A percentile compares a stretch with the other conserved stretches of the same genome.
phyloP scores from a whole-genome alignment of 2,113 vertebrate species.

The Tragelaphus buxtoni region DNA sequence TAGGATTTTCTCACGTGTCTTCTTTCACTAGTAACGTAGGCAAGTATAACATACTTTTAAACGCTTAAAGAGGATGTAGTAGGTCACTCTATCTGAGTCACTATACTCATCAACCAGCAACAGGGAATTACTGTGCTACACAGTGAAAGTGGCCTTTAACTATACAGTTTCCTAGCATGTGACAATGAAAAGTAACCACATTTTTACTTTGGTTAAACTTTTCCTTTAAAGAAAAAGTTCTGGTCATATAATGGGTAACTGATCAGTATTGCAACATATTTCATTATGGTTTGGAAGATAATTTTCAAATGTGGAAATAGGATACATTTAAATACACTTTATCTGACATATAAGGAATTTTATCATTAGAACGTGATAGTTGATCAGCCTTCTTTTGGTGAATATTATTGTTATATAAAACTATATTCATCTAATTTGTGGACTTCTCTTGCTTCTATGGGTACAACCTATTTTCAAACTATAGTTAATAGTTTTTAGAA shows the following conservation, averaged over 20 bases:
- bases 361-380: background rate
- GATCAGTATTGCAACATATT: background rate
- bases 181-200: conserved; percentile 29
- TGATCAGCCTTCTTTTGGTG: background rate
- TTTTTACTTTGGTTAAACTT: background rate
- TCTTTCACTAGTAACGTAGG: background rate
- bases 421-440: background rate
- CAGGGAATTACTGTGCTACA: background rate
- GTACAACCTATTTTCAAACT: background rate
- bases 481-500: background rate
- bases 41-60: background rate
- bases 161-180: background rate
- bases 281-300: background rate
- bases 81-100: background rate
- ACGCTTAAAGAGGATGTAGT: background rate
- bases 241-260: background rate
- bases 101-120: background rate
- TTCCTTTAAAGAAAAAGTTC: conserved; percentile 28
- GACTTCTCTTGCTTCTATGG: background rate
- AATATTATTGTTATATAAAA: background rate
- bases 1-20: background rate
- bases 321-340: background rate
- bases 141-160: conserved; percentile 16
- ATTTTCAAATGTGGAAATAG: conserved; percentile 22
- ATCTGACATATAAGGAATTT: background rate